Evolutionary conservation across 2,888 invertebrate species (phyloP).

Genomic region (Chrysina gloriosa): DNA sequence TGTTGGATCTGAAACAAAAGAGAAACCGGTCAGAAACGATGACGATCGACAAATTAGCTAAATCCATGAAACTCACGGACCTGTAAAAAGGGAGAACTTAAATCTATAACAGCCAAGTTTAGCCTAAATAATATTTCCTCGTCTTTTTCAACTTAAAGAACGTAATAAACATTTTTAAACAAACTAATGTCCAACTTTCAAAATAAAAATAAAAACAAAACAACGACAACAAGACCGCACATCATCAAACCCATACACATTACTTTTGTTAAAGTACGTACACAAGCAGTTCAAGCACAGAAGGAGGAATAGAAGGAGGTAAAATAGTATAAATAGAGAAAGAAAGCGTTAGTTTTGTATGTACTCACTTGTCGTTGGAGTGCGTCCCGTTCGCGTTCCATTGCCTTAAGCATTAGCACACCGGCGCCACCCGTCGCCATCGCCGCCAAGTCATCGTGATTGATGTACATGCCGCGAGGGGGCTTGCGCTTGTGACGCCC

Average conservation of each 20-base stretch:
- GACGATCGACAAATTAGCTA: background rate
- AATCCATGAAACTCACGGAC: conserved; percentile 18
- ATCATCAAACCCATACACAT: conserved; percentile 21
- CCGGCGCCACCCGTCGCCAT: conserved; percentile 83
- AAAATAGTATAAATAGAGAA: conserved; percentile 31
- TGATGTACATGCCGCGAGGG: conserved; percentile 97
- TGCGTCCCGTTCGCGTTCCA: conserved; percentile 94
- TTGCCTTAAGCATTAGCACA: conserved; percentile 87
- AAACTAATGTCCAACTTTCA: background rate
- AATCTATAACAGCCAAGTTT: conserved; percentile 24
- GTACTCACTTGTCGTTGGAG: conserved; percentile 95
- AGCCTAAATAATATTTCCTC: conserved; percentile 20
- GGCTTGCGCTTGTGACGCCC: conserved; percentile 82
- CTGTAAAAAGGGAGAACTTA: conserved; percentile 26
- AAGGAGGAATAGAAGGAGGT: conserved; percentile 19
- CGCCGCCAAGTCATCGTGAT: conserved; percentile 94
- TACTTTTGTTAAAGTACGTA: conserved; percentile 18
- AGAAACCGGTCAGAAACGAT: conserved; percentile 43
- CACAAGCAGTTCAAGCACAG: conserved; percentile 36
- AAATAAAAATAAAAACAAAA: conserved; percentile 13
- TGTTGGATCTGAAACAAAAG: conserved; percentile 83
- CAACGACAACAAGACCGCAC: conserved; percentile 21
- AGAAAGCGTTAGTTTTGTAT: conserved; percentile 43
- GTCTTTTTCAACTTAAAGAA: conserved; percentile 22
- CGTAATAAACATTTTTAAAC: background rate